Base-by-base conservation (phyloP, 2,113 vertebrate species). In the Laticauda colubrina region DNA sequence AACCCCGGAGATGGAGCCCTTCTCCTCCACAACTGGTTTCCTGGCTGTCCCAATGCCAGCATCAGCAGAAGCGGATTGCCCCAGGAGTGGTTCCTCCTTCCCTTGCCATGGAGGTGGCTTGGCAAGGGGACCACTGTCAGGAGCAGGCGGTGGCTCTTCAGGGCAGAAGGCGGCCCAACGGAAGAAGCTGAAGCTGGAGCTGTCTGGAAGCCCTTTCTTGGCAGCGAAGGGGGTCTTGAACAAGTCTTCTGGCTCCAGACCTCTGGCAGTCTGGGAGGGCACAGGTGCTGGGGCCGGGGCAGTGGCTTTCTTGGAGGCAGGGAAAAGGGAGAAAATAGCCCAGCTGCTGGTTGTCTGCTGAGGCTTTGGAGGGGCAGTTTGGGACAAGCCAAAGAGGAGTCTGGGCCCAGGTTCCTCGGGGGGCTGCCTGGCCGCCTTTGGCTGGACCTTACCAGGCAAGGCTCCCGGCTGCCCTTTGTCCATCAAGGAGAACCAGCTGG, bases 201-300 rank as follows among this genome's bases (percentile, higher is more conserved):
- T 98, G 92, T 87, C 98, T 64, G 93, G 95, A 96, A 98, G 98
- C 34, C 93, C 20, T 95, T 45, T 5, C 95, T 95, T 55, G 98
- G 98, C 92, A 99, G 98, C 93, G 99, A 97, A 89, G 98, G 98
- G 96, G 92, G 98, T 96, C 94, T 95, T 98, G 94, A 99, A 99
- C 51, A 97, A 88, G 14, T 97, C 95, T 88, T 98, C 98, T 57
- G 97, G 43, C 95, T 98, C 96, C 64, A 96, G 95, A 85, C 96
- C 96, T 94, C 94, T 96, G 94, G 92, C 96, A 1, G 34, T 9
- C 69, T 81, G 69, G 24, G 39, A 11, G 57, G 57, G 57, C 0
- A 8, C 7, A 45, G 81, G 81, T 3, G 94, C 1, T 3, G 59
- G 59, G 87, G 93, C 20, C 91, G 96, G 94, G 94, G 96, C 91